Conservation (phyloP, 2,888 invertebrate species). For the Eudasyphora cyanicolor region DNA sequence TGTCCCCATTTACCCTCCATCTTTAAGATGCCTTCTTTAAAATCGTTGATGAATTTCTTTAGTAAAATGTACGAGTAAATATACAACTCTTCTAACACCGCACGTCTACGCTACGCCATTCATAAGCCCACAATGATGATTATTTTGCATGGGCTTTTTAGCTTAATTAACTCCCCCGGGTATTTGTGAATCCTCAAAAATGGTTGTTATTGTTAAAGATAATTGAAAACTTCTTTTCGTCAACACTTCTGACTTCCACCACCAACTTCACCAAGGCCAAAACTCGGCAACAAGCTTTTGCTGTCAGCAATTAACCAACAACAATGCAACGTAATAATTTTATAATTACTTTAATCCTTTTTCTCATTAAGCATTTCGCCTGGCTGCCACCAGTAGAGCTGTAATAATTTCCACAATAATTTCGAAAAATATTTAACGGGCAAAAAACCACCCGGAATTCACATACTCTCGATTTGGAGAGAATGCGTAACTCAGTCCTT, state of each 20-base stretch:
- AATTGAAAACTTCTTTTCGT: constrained; percentile 32
- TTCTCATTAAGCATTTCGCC: constrained; percentile 1
- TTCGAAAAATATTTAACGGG: neutral
- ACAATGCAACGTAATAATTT: constrained; percentile 44
- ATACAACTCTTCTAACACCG: too few relatives aligned
- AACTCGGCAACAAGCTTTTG: neutral
- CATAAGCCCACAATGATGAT: neutral
- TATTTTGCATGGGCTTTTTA: neutral
- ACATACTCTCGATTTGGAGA: neutral
- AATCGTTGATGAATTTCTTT: neutral
- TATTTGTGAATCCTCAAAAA: neutral
- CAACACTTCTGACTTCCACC: neutral
- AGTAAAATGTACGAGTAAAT: too few relatives aligned
- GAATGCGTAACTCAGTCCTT: neutral
- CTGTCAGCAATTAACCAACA: neutral
- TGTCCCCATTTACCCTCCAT: neutral
- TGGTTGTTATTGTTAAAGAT: constrained; percentile 13
- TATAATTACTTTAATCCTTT: constrained; percentile 59
- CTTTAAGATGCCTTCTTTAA: neutral
- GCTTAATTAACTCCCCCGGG: constrained; percentile 57
- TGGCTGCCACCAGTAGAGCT: neutral
- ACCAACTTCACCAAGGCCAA: too few relatives aligned
- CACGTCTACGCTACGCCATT: neutral
- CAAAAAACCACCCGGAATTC: neutral
- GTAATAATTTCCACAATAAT: neutral